Evolutionary conservation across 2,888 invertebrate species (phyloP), one percentile per base, ranked within the genome.

Genomic region (Myopa tessellatipennis): DNA sequence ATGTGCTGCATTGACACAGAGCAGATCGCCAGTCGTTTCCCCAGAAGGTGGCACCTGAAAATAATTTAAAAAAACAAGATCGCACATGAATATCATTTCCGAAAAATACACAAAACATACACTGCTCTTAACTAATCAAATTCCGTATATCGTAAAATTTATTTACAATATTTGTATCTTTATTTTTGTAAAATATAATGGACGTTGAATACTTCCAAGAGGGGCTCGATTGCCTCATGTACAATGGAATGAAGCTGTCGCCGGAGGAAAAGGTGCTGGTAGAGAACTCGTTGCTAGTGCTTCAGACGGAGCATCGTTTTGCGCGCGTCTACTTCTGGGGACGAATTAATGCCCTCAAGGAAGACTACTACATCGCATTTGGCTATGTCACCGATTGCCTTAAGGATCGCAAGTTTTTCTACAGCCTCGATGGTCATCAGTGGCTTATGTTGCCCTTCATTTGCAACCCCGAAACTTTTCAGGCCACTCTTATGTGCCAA

Each of bases 221-320:
- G 68, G 88, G 88, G 76, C 87, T 91, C 14, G 87, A 88, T 18
- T 81, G 83, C 50, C 83, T 89, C 2, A 85, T 87, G 82, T 87
- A 86, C 74, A 92, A 92, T 80, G 96, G 96, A 12, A 90, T 93
- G 82, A 92, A 93, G 86, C 87, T 96, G 40, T 93, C 92, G 69
- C 92, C 92, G 4, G 96, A 97, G 89, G 92, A 94, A 84, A 92
- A 94, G 79, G 90, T 93, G 0, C 83, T 94, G 76, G 89, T 96
- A 16, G 93, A 95, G 85, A 95, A 95, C 86, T 95, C 96, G 0
- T 89, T 97, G 5, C 91, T 94, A 0, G 90, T 95, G 77, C 90
- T 97, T 60, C 94, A 96, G 89, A 93, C 93, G 81, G 96, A 97
- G 87, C 96, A 96, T 88, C 95, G 96, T 87, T 96, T 96, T 87